These are phyloP conservation scores for Sinocyclocheilus grahami DNA, from an alignment of 2,113 vertebrate species.

Conservation along the genomic window DNA sequence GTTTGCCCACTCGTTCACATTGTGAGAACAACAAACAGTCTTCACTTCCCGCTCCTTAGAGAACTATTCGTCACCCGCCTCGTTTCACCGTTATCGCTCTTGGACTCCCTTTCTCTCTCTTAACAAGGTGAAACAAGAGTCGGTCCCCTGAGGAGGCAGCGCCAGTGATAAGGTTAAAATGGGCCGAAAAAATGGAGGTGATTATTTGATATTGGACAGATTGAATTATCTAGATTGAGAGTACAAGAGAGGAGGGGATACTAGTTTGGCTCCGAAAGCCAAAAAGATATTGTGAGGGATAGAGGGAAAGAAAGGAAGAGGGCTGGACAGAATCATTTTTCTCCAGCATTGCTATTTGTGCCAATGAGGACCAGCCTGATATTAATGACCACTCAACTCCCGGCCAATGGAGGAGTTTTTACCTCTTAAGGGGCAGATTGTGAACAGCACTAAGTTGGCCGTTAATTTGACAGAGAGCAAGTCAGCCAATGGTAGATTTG, in stretches of 20 bases:
- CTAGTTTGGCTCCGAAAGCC: conserved; percentile 44
- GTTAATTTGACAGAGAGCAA: conserved; percentile 37
- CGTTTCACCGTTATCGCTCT: conserved; percentile 51
- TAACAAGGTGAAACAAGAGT: conserved; percentile 63
- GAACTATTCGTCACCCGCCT: conserved; percentile 65
- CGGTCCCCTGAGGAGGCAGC: conserved; percentile 62
- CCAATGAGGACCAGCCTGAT: conserved; percentile 52
- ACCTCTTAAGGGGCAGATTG: conserved; percentile 40
- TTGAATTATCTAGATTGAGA: conserved; percentile 68
- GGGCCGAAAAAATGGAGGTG: conserved; percentile 65
- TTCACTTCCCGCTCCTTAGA: conserved; percentile 62
- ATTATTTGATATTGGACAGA: conserved; percentile 75
- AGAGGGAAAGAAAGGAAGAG: conserved; percentile 21
- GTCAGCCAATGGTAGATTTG: conserved; percentile 40
- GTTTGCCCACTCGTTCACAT: conserved; percentile 61
- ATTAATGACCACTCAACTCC: conserved; percentile 50
- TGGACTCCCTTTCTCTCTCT: conserved; percentile 49
- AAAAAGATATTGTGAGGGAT: conserved; percentile 27
- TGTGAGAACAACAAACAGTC: conserved; percentile 66
- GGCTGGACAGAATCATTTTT: conserved; percentile 64
- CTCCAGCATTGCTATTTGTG: conserved; percentile 52
- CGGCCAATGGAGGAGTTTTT: conserved; percentile 33
- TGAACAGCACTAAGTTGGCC: background rate
- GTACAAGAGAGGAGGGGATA: conserved; percentile 57
- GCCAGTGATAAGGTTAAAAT: conserved; percentile 71